Percentiles rank a stretch among this genome's conserved stretches.
Evolutionary conservation across 2,888 invertebrate genomes (phyloP).

Genomic region (Drosophila nr. medialis): DNA sequence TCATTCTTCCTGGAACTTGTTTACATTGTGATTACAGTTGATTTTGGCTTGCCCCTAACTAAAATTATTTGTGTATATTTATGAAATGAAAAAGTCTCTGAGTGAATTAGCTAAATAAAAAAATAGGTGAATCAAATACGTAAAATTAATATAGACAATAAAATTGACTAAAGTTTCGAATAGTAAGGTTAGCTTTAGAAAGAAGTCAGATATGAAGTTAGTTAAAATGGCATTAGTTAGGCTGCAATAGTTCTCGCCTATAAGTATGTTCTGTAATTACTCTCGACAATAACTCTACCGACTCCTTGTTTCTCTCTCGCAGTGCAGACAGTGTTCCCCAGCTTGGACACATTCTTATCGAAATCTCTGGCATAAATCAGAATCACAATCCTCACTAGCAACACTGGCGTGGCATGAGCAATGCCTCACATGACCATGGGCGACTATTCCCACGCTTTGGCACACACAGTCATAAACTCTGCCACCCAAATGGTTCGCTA

Average conservation of each 20-base stretch:
- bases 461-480: slow-evolving; percentile 48
- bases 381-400: slow-evolving; percentile 46
- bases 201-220: not conserved
- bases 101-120: not conserved
- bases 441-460: slow-evolving; percentile 71
- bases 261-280: not conserved
- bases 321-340: slow-evolving; percentile 9
- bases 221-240: not conserved
- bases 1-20: slow-evolving; percentile 3
- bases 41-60: not conserved
- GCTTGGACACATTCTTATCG: slow-evolving; percentile 63
- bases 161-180: not conserved
- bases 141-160: not conserved
- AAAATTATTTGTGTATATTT: not conserved
- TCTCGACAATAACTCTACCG: not conserved
- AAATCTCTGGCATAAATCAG: slow-evolving; percentile 71
- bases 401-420: slow-evolving; percentile 38
- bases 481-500: slow-evolving; percentile 58
- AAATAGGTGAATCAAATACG: not conserved
- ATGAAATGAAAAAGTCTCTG: not conserved
- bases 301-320: not conserved
- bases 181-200: no score
- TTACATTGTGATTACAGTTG: not conserved
- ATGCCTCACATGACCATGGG: slow-evolving; percentile 39
- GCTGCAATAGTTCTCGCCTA: not conserved